Evolutionary conservation across 2,113 vertebrate genomes (phyloP).

Genomic region (Natator depressus): DNA sequence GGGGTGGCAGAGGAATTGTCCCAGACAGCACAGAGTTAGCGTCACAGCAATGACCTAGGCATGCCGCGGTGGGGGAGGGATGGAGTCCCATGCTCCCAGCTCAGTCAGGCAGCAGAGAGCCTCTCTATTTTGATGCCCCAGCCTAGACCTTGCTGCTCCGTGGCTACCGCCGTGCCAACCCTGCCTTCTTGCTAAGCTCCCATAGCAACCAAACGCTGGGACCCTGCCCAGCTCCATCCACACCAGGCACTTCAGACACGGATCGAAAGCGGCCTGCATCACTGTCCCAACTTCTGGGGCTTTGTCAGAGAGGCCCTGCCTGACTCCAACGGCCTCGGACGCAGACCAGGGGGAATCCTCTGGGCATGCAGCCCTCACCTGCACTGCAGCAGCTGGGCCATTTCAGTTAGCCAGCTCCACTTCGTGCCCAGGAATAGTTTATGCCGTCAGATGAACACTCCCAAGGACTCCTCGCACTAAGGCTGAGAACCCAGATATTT

Average conservation of each 20-base stretch:
- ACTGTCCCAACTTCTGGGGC: background rate
- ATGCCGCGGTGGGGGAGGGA: background rate
- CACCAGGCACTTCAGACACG: background rate
- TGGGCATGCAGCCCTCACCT: background rate
- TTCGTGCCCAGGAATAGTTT: background rate
- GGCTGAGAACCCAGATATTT: background rate
- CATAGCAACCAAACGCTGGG: background rate
- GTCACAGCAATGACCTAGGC: background rate
- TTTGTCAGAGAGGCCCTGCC: background rate
- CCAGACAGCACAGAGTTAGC: background rate
- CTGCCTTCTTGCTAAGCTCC: background rate
- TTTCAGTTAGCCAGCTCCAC: background rate
- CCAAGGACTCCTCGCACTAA: background rate
- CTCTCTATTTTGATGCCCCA: background rate
- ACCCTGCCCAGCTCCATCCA: background rate
- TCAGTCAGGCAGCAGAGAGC: background rate
- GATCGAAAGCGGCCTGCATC: background rate
- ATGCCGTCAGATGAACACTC: background rate
- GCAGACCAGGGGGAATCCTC: background rate
- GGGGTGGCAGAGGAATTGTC: background rate
- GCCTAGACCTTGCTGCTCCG: background rate
- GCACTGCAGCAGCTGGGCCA: background rate
- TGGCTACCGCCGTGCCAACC: background rate
- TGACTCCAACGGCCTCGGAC: background rate
- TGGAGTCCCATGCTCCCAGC: background rate